These are phyloP conservation scores for Anguilla megastoma DNA, from an alignment of 2,797 vertebrate species.

Conservation along the genomic window DNA sequence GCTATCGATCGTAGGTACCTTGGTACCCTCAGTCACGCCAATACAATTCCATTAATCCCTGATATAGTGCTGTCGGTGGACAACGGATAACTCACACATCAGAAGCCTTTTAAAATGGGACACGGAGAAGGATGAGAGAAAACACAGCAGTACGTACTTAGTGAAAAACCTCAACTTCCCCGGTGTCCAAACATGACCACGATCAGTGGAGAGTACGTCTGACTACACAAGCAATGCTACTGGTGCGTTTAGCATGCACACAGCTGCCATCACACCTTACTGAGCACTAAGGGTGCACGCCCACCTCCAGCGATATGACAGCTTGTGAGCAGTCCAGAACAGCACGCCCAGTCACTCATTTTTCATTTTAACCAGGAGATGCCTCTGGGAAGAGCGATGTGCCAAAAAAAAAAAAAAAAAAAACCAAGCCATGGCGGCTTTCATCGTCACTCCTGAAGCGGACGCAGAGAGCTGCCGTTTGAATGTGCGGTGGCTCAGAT, in stretches of 20 bases:
- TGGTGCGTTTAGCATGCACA: neutral
- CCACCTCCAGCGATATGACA: conserved; percentile 7
- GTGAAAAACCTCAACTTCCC: neutral
- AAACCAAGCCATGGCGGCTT: neutral
- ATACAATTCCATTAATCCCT: neutral
- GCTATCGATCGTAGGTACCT: neutral
- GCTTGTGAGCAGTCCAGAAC: neutral
- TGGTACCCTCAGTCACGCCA: neutral
- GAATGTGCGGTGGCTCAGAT: neutral
- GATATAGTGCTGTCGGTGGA: conserved; percentile 1
- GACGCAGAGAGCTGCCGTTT: neutral
- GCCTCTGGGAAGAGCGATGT: neutral
- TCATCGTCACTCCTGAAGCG: neutral
- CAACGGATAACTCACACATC: neutral
- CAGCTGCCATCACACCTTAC: neutral
- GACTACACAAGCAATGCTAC: neutral
- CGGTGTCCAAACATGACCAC: neutral
- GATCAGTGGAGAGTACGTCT: neutral
- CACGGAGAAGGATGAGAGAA: neutral
- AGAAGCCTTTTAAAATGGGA: neutral
- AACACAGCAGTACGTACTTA: neutral
- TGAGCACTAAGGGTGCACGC: neutral
- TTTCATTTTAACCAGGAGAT: neutral
- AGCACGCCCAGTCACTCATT: neutral
- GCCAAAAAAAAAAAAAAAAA: neutral